Evolutionary conservation across 2,888 invertebrate species (phyloP), one percentile per base, ranked within the genome.

Genomic region (Anaspis maculata): DNA sequence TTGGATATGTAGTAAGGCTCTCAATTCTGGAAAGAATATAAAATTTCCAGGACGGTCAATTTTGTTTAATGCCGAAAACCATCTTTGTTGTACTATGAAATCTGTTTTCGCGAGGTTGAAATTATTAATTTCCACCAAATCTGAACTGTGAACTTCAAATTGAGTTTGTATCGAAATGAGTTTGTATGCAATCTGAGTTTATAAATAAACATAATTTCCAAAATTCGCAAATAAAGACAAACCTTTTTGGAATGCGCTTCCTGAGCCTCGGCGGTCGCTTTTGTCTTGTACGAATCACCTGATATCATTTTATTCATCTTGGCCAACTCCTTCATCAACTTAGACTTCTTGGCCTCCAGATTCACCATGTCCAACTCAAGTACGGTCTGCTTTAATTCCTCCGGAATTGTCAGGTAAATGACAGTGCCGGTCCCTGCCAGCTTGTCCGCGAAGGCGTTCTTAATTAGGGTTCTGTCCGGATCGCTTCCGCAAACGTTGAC

Each of bases 171-270:
- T n/a, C n/a, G n/a, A n/a, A n/a, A n/a, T n/a, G n/a, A n/a, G n/a
- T n/a, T n/a, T n/a, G n/a, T n/a, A n/a, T n/a, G n/a, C n/a, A n/a
- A n/a, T n/a, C n/a, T n/a, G n/a, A n/a, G n/a, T n/a, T n/a, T n/a
- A n/a, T n/a, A n/a, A n/a, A n/a, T n/a, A n/a, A n/a, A n/a, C n/a
- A n/a, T n/a, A n/a, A n/a, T n/a, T n/a, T n/a, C n/a, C n/a, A n/a
- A n/a, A n/a, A n/a, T n/a, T n/a, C n/a, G n/a, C n/a, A n/a, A n/a
- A n/a, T n/a, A n/a, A n/a, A n/a, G n/a, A n/a, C n/a, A n/a, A n/a
- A 62, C 63, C 56, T 61, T 63, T 45, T 57, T 61, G 6, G 45
- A 36, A 41, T 63, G 56, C 6, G 34, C 37, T 34, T 54, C 49
- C 41, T 59, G 57, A n/a, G 46, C 47, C 33, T 57, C 51, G 6